Conservation (phyloP, 1,140 invertebrate species). For the Homalodisca vitripennis region DNA sequence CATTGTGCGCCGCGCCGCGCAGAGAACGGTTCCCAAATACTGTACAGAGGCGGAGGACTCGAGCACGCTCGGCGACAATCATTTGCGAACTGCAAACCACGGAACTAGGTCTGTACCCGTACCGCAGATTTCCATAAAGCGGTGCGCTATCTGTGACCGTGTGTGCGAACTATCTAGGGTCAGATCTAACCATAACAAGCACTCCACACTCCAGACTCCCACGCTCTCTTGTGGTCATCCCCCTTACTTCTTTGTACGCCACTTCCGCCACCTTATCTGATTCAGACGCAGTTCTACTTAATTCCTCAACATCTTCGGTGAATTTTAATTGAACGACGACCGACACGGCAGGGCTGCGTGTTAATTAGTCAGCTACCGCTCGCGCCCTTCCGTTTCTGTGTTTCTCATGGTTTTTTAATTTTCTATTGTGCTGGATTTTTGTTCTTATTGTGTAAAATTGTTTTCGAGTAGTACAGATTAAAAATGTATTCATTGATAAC, state of each 20-base stretch:
- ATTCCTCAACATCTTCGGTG: not conserved
- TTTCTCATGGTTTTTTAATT: not conserved
- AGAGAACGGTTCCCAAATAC: too few species aligned
- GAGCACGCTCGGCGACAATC: too few species aligned
- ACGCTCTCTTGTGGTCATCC: constrained; percentile 20
- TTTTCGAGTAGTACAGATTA: too few species aligned
- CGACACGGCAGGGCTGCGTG: too few species aligned
- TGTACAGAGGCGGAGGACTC: too few species aligned
- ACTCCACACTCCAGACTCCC: constrained; percentile 5
- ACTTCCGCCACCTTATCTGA: constrained; percentile 20
- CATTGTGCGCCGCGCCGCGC: too few species aligned
- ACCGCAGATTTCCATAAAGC: constrained; percentile 2
- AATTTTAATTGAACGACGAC: constrained; percentile 8
- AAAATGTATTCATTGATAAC: too few species aligned
- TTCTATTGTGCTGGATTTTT: too few species aligned
- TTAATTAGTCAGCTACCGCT: not conserved
- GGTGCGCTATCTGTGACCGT: not conserved
- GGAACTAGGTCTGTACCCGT: constrained; percentile 24
- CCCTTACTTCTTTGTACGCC: constrained; percentile 11
- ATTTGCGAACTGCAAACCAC: not conserved
- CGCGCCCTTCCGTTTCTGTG: not conserved
- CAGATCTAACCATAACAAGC: constrained; percentile 4
- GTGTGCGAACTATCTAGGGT: constrained; percentile 10
- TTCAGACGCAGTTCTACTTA: constrained; percentile 9
- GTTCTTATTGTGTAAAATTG: too few species aligned